Base-by-base conservation (phyloP, 2,888 invertebrate genomes). In the Tridacna crocea region DNA sequence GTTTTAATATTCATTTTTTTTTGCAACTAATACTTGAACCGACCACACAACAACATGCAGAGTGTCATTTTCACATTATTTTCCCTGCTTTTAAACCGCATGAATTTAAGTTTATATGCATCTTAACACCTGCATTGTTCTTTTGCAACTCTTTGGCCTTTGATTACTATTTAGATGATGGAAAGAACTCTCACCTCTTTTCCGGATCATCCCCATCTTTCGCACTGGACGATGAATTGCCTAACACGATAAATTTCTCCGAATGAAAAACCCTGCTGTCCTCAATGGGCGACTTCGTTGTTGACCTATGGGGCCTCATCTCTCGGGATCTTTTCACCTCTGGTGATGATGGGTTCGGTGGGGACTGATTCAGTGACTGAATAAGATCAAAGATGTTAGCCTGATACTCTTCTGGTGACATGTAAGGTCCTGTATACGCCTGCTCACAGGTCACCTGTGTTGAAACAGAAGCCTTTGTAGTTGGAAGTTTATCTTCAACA, bases 341-440 rank as follows among this genome's bases (percentile, higher is more conserved):
- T 58, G 85, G 85, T 68, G 85, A 83, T 13, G 80, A 83, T 22
- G 85, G 83, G 73, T 86, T 86, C 17, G 83, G 74, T 24, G 83
- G 79, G 2, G 87, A 79, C 77, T 87, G 82, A 66, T 87, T 87
- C 17, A 87, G 72, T 24, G 87, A 84, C 24, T 87, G 77, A 46
- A 87, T 87, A 22, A 87, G 75, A 48, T 87, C 84, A 58, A 87
- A 87, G 60, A 87, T 87, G 70, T 87, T 84, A 3, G 87, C 84
- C 68, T 87, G 87, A 47, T 87, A 87, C 26, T 87, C 87, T 72
- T 87, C 84, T 63, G 87, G 87, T n/a, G 87, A 82, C 78, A 87
- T 80, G 55, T 87, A 87, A 19, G 84, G 78, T 24, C 76, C 84
- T 19, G 63, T 46, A 58, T 77, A 68, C 13, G 77, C 66, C 46